These are phyloP conservation scores for Noctuana brunneofusca DNA, from an alignment of 2,888 invertebrate genomes.

Conservation along the genomic window DNA sequence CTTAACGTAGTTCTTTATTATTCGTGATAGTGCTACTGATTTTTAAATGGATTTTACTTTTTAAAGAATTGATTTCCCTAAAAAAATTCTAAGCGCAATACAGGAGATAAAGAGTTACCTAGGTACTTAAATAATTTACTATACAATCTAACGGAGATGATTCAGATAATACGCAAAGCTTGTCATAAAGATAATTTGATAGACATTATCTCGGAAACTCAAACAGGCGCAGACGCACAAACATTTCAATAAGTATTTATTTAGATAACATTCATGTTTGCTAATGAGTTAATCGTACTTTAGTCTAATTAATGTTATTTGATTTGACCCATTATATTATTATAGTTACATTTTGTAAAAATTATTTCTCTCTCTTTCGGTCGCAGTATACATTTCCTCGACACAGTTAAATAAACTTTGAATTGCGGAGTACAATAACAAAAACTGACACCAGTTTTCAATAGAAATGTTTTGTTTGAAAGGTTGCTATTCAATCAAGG, in stretches of 20 bases:
- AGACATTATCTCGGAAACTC: constrained; percentile 7
- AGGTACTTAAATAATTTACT: not conserved
- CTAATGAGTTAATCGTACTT: too few relatives aligned
- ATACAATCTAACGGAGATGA: constrained; percentile 5
- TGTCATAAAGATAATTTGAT: constrained; percentile 24
- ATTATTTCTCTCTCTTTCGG: too few relatives aligned
- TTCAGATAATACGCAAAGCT: not conserved
- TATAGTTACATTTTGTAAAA: too few relatives aligned
- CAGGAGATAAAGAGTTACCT: not conserved
- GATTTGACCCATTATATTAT: too few relatives aligned
- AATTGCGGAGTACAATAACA: not conserved
- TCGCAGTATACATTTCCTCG: too few relatives aligned
- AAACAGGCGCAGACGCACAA: constrained; percentile 10
- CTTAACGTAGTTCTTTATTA: too few relatives aligned
- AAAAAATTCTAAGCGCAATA: not conserved
- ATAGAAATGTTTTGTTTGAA: constrained; percentile 10
- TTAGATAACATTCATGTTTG: too few relatives aligned
- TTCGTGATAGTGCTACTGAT: too few relatives aligned
- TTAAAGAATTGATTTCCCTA: not conserved
- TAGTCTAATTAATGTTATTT: too few relatives aligned
- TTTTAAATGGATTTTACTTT: too few relatives aligned
- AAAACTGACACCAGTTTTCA: constrained; percentile 15
- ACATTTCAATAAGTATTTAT: too few relatives aligned
- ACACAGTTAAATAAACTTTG: not conserved
- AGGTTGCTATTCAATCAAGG: constrained; percentile 22